Base-by-base conservation (phyloP, 37 sponge, comb jelly and placozoan genomes). In the Bolinopsis microptera region DNA sequence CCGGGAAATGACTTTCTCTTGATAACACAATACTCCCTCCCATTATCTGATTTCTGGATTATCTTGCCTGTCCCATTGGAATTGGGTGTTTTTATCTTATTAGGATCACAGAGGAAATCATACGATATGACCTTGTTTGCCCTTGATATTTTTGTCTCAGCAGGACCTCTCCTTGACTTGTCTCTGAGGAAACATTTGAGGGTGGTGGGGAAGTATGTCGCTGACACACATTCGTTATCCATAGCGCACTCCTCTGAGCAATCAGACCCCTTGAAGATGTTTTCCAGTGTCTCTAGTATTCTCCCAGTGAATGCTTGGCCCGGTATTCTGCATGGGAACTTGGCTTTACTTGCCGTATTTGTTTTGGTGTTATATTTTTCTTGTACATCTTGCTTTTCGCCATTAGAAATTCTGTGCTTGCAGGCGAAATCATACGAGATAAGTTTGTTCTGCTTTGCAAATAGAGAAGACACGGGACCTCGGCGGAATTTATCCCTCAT, bases 221-320 rank as follows among this genome's bases (percentile, higher is more conserved):
- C 80, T 16, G 32, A 32, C 1, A 77, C 27, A 77, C 80, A 77
- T 18, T 77, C 1, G 36, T 31, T 18, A 32, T 77, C 32, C 80
- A 77, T 77, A 3, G 80, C 80, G 33, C 80, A 77, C 32, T 32
- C 21, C 35, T 77, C 80, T 34, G 80, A 77, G 80, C 80, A 77
- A 34, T 77, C 80, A 2, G 80, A 77, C 0, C 80, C 37, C 13
- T 33, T 27, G 32, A 27, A 16, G 36, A 77, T 34, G 80, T 77
- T 77, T 9, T 16, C 33, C 32, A 77, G 13, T 9, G 1, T 32
- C 35, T 77, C 80, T 35, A 32, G 13, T 3, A 34, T 35, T 35
- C 33, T 34, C 9, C 80, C 80, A 33, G 80, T 32, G 33, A 77
- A 77, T 36, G 27, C 21, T 32, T 32, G 27, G 37, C 80, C 80